Evolutionary conservation across 2,113 vertebrate genomes (phyloP).

Genomic region (Pseudonaja textilis): DNA sequence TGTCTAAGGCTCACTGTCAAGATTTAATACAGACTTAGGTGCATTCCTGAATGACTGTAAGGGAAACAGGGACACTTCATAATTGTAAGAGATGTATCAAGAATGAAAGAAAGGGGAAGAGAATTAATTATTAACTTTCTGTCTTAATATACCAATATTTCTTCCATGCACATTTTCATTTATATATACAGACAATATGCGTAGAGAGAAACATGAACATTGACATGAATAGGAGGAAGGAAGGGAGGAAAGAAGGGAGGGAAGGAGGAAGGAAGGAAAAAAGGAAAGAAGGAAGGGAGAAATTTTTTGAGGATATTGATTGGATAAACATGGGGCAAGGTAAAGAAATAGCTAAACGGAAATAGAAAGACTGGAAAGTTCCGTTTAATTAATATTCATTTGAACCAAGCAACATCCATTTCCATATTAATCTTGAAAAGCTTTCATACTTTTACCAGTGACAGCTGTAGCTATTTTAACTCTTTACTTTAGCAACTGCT

Average conservation of each 20-base stretch:
- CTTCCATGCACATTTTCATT: neutral
- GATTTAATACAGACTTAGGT: neutral
- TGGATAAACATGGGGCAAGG: neutral
- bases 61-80: neutral
- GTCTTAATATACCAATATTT: neutral
- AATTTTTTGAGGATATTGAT: neutral
- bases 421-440: neutral
- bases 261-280: no score
- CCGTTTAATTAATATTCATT: neutral
- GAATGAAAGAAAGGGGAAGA: neutral
- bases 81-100: neutral
- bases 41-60: neutral
- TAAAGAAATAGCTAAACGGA: neutral
- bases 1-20: neutral
- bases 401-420: neutral
- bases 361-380: neutral
- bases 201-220: neutral
- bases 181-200: neutral
- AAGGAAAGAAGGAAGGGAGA: fast-evolving
- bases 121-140: neutral
- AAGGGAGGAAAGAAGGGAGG: neutral
- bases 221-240: neutral
- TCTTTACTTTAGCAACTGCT: neutral
- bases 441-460: neutral
- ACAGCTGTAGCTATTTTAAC: neutral